Evolutionary conservation across 2,888 invertebrate species (phyloP).

Genomic region (Deroplatys truncata): DNA sequence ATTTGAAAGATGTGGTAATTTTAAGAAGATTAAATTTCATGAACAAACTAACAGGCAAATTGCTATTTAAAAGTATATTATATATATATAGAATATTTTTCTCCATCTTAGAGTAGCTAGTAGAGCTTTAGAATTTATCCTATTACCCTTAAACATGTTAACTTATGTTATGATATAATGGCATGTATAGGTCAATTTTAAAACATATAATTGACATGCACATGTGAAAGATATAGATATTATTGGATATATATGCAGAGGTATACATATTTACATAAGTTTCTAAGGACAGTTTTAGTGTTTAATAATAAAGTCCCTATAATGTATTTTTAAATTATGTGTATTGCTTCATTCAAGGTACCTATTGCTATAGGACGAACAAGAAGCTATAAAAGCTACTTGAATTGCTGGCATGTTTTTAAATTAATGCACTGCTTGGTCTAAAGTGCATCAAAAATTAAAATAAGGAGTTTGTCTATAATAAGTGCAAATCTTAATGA

Average conservation of each 20-base stretch:
- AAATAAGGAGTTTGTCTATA: neutral
- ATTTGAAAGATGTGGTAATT: neutral
- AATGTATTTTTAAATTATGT: neutral
- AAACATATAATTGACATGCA: neutral
- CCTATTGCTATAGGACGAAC: neutral
- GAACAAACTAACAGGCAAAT: neutral
- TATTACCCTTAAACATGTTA: neutral
- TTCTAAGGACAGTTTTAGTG: neutral
- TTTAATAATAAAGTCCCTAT: neutral
- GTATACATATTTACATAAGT: neutral
- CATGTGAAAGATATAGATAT: neutral
- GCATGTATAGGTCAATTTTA: neutral
- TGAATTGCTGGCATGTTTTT: neutral
- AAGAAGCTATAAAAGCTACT: neutral
- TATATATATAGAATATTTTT: neutral
- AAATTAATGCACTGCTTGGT: neutral
- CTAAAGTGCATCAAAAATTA: neutral
- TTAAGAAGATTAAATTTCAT: neutral
- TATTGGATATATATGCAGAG: neutral
- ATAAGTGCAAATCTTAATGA: neutral
- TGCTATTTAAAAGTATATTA: neutral
- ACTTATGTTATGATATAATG: neutral
- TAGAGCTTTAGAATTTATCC: neutral
- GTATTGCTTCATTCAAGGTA: neutral
- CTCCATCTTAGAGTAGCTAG: neutral